Conservation (phyloP, 2,113 vertebrate genomes). For the Chionodraco myersi region DNA sequence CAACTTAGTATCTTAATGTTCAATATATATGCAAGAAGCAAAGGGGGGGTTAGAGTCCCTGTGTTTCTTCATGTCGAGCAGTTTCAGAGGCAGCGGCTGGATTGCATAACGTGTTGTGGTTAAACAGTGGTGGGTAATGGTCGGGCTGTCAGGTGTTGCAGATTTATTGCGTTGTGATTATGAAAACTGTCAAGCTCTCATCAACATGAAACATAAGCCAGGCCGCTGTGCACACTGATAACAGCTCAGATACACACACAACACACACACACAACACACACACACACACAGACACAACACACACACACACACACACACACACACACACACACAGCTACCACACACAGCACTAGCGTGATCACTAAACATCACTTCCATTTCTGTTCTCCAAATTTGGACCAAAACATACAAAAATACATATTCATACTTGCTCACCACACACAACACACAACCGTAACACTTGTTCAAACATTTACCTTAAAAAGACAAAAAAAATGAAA, state of each 20-base stretch:
- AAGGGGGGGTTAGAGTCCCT: neutral
- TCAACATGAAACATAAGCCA: slow-evolving; percentile 29
- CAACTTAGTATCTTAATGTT: slow-evolving; percentile 63
- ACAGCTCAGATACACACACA: slow-evolving; percentile 29
- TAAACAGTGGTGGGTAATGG: slow-evolving; percentile 63
- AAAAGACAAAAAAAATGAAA: no score
- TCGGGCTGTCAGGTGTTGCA: slow-evolving; percentile 37
- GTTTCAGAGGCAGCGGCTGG: slow-evolving; percentile 21
- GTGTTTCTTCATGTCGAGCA: slow-evolving; percentile 53
- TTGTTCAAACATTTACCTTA: no score
- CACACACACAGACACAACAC: neutral
- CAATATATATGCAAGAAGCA: slow-evolving; percentile 72
- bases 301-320: neutral
- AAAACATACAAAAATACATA: no score
- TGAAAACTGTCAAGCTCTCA: slow-evolving; percentile 34
- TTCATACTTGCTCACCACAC: no score
- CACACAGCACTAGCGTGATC: neutral
- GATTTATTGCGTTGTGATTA: slow-evolving; percentile 66
- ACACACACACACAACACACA: neutral
- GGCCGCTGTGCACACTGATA: slow-evolving; percentile 41
- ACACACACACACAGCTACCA: no score
- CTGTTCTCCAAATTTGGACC: neutral
- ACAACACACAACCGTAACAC: no score
- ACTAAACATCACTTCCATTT: no score
- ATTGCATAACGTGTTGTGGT: slow-evolving; percentile 61